Evolutionary conservation across 2,797 vertebrate species (phyloP).

Genomic region (Phoeniculus purpureus): DNA sequence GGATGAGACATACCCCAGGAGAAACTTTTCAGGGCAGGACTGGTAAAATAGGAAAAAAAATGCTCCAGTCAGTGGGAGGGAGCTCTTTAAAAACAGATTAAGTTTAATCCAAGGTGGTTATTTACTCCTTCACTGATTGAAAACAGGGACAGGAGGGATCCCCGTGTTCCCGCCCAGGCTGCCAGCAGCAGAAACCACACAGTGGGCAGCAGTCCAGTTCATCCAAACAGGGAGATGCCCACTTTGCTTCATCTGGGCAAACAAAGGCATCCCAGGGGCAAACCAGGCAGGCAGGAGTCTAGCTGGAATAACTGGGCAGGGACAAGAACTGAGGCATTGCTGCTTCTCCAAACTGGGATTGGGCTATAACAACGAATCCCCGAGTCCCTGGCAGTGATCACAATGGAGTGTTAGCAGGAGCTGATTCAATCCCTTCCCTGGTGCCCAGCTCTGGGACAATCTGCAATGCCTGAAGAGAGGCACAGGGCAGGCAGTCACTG

Average conservation of each 20-base stretch:
- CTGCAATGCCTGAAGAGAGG: background rate
- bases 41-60: background rate
- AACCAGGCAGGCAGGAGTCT: background rate
- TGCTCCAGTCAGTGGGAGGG: background rate
- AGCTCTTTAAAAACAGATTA: conserved; percentile 45
- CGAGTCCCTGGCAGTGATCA: background rate
- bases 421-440: background rate
- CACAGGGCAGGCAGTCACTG: background rate
- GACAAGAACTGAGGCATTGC: background rate
- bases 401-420: background rate
- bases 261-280: background rate
- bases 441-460: background rate
- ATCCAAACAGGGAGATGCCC: too few relatives aligned
- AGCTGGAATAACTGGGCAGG: background rate
- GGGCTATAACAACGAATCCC: background rate
- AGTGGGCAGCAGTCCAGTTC: background rate
- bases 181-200: background rate
- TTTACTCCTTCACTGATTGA: conserved; percentile 34
- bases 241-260: background rate
- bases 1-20: background rate
- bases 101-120: conserved; percentile 24
- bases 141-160: background rate
- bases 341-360: background rate
- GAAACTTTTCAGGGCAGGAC: background rate
- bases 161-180: background rate